Evolutionary conservation across 2,888 invertebrate species (phyloP).

Genomic region (Calephelis perditalis): DNA sequence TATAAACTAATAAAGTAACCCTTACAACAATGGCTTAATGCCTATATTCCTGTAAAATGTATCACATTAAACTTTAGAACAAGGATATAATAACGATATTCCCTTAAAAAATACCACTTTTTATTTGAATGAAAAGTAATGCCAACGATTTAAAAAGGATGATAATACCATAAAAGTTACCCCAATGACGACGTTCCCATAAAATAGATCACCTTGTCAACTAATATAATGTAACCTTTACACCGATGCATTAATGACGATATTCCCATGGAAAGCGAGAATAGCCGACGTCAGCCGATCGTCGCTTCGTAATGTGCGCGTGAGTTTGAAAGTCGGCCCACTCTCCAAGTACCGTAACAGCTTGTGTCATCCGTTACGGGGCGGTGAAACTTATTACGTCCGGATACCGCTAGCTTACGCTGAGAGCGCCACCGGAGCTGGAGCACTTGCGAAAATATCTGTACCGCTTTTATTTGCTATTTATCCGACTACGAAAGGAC

Average conservation of each 20-base stretch:
- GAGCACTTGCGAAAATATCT: background rate
- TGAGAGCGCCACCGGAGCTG: background rate
- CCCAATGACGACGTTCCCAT: background rate
- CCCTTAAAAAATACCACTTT: no score
- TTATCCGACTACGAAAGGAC: no score
- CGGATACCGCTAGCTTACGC: constrained; percentile 58
- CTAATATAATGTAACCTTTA: no score
- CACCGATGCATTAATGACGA: background rate
- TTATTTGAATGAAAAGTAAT: no score
- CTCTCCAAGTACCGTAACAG: constrained; percentile 53
- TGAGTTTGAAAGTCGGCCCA: constrained; percentile 58
- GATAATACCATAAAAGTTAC: background rate
- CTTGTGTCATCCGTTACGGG: constrained; percentile 73
- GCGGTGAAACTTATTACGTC: constrained; percentile 68
- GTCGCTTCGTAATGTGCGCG: constrained; percentile 38
- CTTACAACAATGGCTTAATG: background rate
- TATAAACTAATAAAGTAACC: background rate
- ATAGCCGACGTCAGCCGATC: constrained; percentile 30
- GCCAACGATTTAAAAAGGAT: no score
- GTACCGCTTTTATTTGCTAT: no score
- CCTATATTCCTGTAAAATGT: no score
- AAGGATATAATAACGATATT: no score
- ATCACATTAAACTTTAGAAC: no score
- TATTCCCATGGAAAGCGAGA: constrained; percentile 33
- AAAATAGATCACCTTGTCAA: no score